Base-by-base conservation (phyloP, 1,140 invertebrate species). In the Drosophila simulans region DNA sequence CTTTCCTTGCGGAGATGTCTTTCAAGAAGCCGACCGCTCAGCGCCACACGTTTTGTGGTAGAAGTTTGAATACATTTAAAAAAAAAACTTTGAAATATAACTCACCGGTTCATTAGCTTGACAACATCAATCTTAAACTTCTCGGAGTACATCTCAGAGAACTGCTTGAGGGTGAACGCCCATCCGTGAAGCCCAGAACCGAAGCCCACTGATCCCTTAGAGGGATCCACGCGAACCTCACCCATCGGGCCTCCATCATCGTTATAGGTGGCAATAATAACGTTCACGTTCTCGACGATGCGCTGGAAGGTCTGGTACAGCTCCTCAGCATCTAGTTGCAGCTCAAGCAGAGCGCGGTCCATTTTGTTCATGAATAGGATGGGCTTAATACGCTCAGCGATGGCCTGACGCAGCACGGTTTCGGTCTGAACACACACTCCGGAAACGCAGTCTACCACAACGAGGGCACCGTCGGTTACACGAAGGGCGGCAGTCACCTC, bases 331-430 rank as follows among this genome's bases (percentile, higher is more conserved):
- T 98, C 98, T 77, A 99, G 93, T 92, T 99, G 98, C 88, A 99
- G 93, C 93, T 99, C 98, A 2, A 99, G 94, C 40, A 99, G 94
- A 82, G 98, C 98, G 90, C 98, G 96, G 94, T 99, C 99, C 98
- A 99, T 99, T 94, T 99, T 99, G 96, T 99, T 99, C 98, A 99
- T 99, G 96, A 99, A 99, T 72, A 99, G 94, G 86, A 99, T 97
- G 56, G 98, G 98, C 96, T 99, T 99, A 90, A 99, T 99, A 92
- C 98, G 96, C 93, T 99, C 99, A 77, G 98, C 97, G 93, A 99
- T 99, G 68, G 98, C 98, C 93, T 99, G 99, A 94, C 98, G 97
- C 81, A 99, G 94, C 64, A 99, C 98, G 93, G 98, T 99, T 94
- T 99, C 98, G 59, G 98, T 99, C 93, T 99, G 98, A 78, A 99